A percentile compares a stretch with the other conserved stretches of the same genome.
phyloP scores from a whole-genome alignment of 2,113 vertebrate genomes.

The Tympanuchus pallidicinctus region DNA sequence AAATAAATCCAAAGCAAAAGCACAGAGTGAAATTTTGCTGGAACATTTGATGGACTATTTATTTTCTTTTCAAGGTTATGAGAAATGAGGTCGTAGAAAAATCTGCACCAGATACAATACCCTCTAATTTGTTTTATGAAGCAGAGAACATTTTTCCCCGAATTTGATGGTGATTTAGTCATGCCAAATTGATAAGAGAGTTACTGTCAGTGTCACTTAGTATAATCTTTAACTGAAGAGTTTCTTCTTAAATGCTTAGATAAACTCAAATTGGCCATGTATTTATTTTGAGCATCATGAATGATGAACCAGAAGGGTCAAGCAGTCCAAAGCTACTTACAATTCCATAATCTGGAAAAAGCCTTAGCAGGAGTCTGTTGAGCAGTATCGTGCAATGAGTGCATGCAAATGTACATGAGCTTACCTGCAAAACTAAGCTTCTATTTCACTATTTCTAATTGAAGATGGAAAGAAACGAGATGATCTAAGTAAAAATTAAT shows the following conservation, averaged over 20 bases:
- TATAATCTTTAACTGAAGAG: constrained; percentile 1
- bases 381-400: not conserved
- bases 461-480: not conserved
- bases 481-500: not conserved
- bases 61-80: not conserved
- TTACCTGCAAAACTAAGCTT: not conserved
- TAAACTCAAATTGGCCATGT: constrained; percentile 44
- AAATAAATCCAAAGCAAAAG: not conserved
- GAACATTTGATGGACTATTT: not conserved
- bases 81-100: not conserved
- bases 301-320: not conserved
- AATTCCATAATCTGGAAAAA: constrained; percentile 34
- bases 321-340: constrained; percentile 15
- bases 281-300: constrained; percentile 5
- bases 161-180: not conserved
- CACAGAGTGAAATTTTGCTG: not conserved
- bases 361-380: not conserved
- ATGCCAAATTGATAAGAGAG: not conserved
- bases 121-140: not conserved
- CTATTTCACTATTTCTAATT: not conserved
- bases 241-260: constrained; percentile 27
- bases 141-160: not conserved
- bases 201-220: not conserved
- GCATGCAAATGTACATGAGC: rapidly evolving
- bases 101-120: not conserved